Base-by-base conservation (phyloP, 1,140 invertebrate species). In the Diorhabda sublineata region DNA sequence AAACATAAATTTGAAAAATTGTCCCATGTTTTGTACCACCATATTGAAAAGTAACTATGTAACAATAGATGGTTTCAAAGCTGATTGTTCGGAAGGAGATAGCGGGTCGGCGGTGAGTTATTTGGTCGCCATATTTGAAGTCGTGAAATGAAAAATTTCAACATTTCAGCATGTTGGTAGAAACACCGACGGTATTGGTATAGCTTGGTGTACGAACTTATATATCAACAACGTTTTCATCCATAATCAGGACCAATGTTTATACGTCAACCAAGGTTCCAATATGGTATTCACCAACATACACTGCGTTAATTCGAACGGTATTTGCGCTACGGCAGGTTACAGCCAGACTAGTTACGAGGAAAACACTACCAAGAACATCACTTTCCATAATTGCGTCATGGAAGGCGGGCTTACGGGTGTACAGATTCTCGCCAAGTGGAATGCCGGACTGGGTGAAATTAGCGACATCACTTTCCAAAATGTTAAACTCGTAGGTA, bases 21-120 rank as follows among this genome's bases (percentile, higher is more conserved):
- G 58, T 60, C 58, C 58, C 5, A 3, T 42, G 58, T 60, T 60
- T 11, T 60, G 3, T 60, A 42, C 42, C 11, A 6, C 5, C 8
- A 60, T 60, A 11, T n/a, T 11, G 11, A 52, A 52, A 4, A 11
- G 7, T 11, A 60, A 60, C 5, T 7, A 60, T 60, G 5, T 60
- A 6, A 60, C 58, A 60, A 2, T 60, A 26, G n/a, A 11, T 42
- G 58, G 58, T 26, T 26, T 7, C 7, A 60, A 60, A n/a, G 42
- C 42, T 42, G 58, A 60, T 60, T 60, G n/a, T 11, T 26, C n/a
- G 2, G 58, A 60, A 26, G 58, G 58, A 60, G n/a, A 26, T 60
- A 60, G n/a, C 6, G 47, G 26, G 26, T 26, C 26, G 26, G 26
- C 26, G 26, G 26, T 26, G 26, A 26, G 26, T 26, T 26, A 26